Evolutionary conservation across 92 coral and sea anemone species (phyloP), one percentile per base, ranked within the genome.

Genomic region (Zoanthus sociatus): DNA sequence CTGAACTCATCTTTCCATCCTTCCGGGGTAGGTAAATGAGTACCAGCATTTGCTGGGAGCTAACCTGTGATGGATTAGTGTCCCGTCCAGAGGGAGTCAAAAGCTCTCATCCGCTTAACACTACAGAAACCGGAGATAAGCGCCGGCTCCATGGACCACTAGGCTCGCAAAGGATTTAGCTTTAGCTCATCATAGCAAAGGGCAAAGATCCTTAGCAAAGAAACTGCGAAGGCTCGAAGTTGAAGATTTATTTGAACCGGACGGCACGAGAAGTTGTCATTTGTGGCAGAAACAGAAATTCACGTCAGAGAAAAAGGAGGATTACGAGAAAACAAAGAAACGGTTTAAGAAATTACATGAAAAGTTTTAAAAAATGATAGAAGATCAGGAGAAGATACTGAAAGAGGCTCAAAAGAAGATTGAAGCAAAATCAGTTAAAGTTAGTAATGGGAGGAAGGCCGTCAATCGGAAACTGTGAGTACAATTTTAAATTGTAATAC

Each of bases 381-480:
- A 72, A 72, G 53, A 72, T 6, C 53, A 72, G 50, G 54, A 72
- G 42, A 72, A 72, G 77, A 44, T 72, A 72, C 50, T 42, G 77
- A 9, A 72, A 72, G 77, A 54, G 2, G 77, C 53, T 16, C 26
- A 72, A 72, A 72, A 72, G 53, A 72, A 72, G 50, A 72, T 72
- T 46, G 77, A 72, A 37, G 50, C 77, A 9, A 46, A 72, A 16
- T n/a, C 21, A 72, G 12, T n/a, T 16, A 14, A 42, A 72, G 54
- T 54, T 72, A 72, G 77, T 15, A 37, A 72, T 42, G 54, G 42
- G 42, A 30, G 54, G 21, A 72, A 42, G 0, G 77, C 77, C 77
- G 77, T 14, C 77, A 26, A 26, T 26, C 26, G 26, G 77, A 72
- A 72, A 72, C 77, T 72, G 77, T 72, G 77, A 72, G 77, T 72